Conservation (phyloP, 2,113 vertebrate species). For the Megaceryle torquata region DNA sequence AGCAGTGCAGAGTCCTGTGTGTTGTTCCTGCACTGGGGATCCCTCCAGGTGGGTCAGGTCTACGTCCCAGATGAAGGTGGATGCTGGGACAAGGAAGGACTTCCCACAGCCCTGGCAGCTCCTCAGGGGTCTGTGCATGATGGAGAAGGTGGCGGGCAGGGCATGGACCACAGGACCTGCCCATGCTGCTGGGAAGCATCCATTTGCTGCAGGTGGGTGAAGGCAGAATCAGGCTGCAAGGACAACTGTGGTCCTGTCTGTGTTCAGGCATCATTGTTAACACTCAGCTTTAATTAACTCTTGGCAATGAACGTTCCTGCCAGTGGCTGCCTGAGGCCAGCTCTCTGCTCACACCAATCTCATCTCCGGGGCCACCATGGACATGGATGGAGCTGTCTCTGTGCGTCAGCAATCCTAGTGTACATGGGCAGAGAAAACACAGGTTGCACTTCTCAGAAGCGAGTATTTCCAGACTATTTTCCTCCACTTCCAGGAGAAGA, state of each 20-base stretch:
- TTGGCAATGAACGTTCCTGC: not conserved
- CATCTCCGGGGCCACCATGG: not conserved
- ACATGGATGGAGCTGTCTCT: not conserved
- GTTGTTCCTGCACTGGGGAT: not conserved
- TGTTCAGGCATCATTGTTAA: not conserved
- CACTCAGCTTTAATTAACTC: not conserved
- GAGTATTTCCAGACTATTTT: not conserved
- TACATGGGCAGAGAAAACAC: not conserved
- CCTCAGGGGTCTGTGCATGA: not conserved
- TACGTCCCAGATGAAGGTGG: not conserved
- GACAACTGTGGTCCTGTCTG: not conserved
- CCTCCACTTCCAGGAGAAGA: not conserved
- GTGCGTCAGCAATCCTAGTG: not conserved
- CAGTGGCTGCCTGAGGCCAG: not conserved
- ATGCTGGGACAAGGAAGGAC: not conserved
- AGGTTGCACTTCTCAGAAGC: not conserved
- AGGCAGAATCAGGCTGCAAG: not conserved
- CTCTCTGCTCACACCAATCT: accelerated
- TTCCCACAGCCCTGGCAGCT: not conserved
- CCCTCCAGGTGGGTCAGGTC: not conserved
- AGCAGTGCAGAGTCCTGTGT: not conserved
- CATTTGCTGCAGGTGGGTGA: not conserved
- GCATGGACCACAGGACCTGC: not conserved
- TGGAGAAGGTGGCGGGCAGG: not conserved
- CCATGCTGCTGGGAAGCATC: not conserved